Conservation (phyloP, 2,888 invertebrate species). For the Amaurobius ferox region DNA sequence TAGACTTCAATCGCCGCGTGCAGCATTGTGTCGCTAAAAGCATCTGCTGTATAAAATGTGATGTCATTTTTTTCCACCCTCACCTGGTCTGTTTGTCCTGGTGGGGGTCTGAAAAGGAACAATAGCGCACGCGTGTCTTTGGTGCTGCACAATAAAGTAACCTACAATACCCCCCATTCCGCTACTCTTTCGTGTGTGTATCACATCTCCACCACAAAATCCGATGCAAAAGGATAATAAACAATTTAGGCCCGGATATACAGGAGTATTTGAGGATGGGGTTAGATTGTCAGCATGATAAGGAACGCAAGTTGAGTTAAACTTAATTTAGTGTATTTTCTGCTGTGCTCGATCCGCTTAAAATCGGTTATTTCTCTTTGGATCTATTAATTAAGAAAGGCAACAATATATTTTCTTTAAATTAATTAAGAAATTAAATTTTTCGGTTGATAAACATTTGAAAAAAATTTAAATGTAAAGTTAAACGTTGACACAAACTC, state of each 20-base stretch:
- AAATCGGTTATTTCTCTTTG: no score
- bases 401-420: no score
- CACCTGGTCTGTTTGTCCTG: conserved; percentile 54
- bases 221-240: not conserved
- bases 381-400: no score
- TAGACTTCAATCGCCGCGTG: conserved; percentile 36
- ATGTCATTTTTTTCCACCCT: conserved; percentile 49
- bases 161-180: conserved; percentile 6
- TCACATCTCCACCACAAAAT: not conserved
- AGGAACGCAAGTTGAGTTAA: not conserved
- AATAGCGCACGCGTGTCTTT: conserved; percentile 38
- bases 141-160: not conserved
- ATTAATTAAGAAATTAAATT: no score
- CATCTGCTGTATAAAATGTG: conserved; percentile 57
- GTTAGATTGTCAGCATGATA: not conserved
- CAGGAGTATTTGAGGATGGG: not conserved
- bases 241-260: not conserved
- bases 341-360: no score
- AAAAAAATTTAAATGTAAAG: no score
- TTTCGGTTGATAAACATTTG: no score
- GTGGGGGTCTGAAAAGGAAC: conserved; percentile 25
- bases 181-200: not conserved
- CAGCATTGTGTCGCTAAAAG: conserved; percentile 31
- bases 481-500: no score
- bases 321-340: no score